Conservation (phyloP, 2,888 invertebrate genomes). For the Petrolisthes cinctipes region DNA sequence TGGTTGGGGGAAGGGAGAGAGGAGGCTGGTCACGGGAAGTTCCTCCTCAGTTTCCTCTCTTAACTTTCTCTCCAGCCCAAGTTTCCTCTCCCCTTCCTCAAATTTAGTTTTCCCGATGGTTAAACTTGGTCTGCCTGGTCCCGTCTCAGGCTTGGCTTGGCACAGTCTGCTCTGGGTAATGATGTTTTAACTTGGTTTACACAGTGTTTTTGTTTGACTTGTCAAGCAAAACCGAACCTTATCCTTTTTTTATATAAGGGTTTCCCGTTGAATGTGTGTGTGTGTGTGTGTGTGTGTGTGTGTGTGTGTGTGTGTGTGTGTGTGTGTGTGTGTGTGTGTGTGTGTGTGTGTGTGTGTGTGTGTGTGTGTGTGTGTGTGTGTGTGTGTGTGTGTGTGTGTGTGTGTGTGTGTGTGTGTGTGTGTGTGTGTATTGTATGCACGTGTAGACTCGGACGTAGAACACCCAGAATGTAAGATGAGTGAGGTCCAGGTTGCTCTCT, state of each 20-base stretch:
- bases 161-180: neutral
- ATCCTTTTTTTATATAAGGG: too few species aligned
- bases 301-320: neutral
- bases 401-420: conserved; percentile 16
- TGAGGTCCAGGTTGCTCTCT: too few species aligned
- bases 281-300: neutral
- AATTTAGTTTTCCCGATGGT: conserved; percentile 18
- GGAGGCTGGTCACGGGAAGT: neutral
- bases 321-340: neutral
- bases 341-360: neutral
- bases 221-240: neutral
- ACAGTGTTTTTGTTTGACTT: neutral
- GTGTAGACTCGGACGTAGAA: too few species aligned
- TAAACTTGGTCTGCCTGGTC: neutral
- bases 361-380: neutral
- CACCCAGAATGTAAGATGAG: too few species aligned
- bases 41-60: neutral
- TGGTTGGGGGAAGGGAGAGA: neutral
- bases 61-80: neutral
- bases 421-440: neutral
- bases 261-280: neutral
- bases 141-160: neutral
- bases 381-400: neutral
- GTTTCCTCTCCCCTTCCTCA: conserved; percentile 6
- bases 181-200: neutral